A percentile compares a stretch with the other conserved stretches of the same genome.
These are phyloP conservation scores for Boloria euphrosyne DNA, from an alignment of 2,888 invertebrate species.

Conservation along the genomic window DNA sequence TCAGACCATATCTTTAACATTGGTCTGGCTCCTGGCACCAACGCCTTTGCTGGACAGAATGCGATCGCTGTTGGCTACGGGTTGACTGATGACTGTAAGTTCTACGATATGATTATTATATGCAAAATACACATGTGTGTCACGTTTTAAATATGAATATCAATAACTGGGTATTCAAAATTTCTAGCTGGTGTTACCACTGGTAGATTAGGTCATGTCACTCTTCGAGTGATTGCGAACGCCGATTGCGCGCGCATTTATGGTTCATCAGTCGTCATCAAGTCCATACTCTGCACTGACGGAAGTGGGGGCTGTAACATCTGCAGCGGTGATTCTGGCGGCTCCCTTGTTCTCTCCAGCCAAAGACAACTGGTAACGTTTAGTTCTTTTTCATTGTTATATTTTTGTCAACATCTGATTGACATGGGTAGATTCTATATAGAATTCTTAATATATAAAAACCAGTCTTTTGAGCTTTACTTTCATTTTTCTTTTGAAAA, in stretches of 20 bases:
- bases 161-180: not conserved
- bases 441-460: no score
- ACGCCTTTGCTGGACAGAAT: conserved; percentile 42
- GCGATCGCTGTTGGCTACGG: conserved; percentile 50
- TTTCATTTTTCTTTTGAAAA: no score
- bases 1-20: conserved; percentile 35
- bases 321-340: conserved; percentile 63
- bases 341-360: conserved; percentile 44
- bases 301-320: conserved; percentile 53
- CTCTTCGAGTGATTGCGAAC: conserved; percentile 56
- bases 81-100: conserved; percentile 45
- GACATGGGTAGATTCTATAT: no score
- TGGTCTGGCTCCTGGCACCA: conserved; percentile 40
- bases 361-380: conserved; percentile 7
- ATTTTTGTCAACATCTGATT: no score
- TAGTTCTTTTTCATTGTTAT: not conserved
- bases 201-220: conserved; percentile 36
- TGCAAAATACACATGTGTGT: not conserved
- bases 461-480: no score
- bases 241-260: conserved; percentile 55
- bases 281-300: conserved; percentile 57
- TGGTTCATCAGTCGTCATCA: conserved; percentile 49
- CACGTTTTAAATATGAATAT: not conserved
- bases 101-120: not conserved
- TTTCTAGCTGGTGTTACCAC: conserved; percentile 28